Evolutionary conservation across 2,888 invertebrate genomes (phyloP), one percentile per base, ranked within the genome.

Genomic region (Taphrorychus bicolor): DNA sequence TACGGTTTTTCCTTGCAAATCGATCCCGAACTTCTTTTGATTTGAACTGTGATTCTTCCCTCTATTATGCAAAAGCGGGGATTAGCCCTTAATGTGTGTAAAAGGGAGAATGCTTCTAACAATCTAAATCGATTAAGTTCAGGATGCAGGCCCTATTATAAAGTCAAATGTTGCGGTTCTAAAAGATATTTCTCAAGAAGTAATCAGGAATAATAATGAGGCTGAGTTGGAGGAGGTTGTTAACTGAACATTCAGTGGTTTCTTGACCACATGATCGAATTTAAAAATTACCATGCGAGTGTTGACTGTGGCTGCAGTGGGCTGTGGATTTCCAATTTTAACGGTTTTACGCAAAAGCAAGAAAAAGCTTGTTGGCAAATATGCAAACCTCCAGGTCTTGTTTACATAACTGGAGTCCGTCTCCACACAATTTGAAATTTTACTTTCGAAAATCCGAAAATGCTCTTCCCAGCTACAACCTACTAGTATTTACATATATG

Each of bases 401-500:
- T 61, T 61, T 61, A 54, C 54, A 54, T 61, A 53, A 61, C 61
- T 23, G 61, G 23, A 42, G 41, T 54, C 61, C 61, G 41, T 61
- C 32, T 32, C 61, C 61, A 19, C 45, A 61, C 61, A 61, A 61
- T 61, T 61, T 54, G 23, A 61, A 61, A 61, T 54, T 54, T 60
- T 54, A 32, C 54, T 16, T 45, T 40, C 19, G 52, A 60, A 60
- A 54, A 61, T 54, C 61, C 53, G 18, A 40, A 51, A 61, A 52
- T 61, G 19, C 45, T 61, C 53, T 22, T 65, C 41, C 58, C 42
- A 21, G 59, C 52, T 65, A 59, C 52, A 65, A 65, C 53, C 41
- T 65, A 32, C 32, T 7, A 32, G 58, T 52, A 65, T 65, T 65
- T 65, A 59, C 65, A 65, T 65, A 65, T 24, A 65, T 65, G 65